Evolutionary conservation across 2,888 invertebrate species (phyloP).

Genomic region (Eupithecia tripunctaria): DNA sequence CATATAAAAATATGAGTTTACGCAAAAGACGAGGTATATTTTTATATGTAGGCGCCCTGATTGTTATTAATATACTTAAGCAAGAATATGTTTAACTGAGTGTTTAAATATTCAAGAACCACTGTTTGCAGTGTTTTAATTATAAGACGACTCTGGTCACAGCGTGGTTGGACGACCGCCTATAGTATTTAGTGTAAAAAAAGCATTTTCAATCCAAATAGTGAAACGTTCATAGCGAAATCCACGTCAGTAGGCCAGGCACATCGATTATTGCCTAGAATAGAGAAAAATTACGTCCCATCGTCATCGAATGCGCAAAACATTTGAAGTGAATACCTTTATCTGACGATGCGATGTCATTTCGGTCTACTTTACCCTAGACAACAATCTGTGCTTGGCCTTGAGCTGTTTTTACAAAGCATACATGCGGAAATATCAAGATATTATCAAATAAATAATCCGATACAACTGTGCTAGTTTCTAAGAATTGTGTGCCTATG

Average conservation of each 20-base stretch:
- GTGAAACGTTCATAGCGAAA: constrained; percentile 19
- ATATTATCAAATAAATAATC: constrained; percentile 21
- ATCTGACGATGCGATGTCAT: no score
- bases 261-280: no score
- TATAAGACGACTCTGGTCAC: constrained; percentile 73
- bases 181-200: constrained; percentile 72
- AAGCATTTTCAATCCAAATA: constrained; percentile 38
- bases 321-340: no score
- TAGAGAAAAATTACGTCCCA: no score
- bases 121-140: constrained; percentile 43
- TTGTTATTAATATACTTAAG: constrained; percentile 14
- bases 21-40: background rate
- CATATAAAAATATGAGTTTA: background rate
- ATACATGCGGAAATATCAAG: constrained; percentile 14
- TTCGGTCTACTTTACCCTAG: no score
- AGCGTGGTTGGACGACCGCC: constrained; percentile 78
- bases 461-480: constrained; percentile 57
- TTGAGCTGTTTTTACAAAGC: constrained; percentile 12
- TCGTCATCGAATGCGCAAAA: no score
- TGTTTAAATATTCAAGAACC: background rate
- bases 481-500: constrained; percentile 82
- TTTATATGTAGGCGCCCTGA: constrained; percentile 11
- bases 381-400: no score
- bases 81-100: background rate
- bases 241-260: constrained; percentile 28